Evolutionary conservation across 1,140 invertebrate genomes (phyloP).

Genomic region (Diachasma alloeum): DNA sequence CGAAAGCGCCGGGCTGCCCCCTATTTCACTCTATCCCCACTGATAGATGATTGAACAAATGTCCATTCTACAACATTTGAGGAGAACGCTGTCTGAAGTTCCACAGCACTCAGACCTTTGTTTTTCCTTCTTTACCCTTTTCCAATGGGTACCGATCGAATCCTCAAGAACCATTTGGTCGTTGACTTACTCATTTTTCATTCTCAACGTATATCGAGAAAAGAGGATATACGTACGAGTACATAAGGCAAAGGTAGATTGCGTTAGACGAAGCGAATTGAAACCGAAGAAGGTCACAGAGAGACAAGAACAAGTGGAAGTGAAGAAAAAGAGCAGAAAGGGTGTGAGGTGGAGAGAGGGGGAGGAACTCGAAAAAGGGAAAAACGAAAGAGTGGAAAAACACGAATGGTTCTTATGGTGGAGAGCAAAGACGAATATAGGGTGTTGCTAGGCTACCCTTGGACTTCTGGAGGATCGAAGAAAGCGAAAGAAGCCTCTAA

Average conservation of each 20-base stretch:
- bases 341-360: not conserved
- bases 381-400: not conserved
- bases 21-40: not conserved
- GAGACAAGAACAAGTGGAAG: not conserved
- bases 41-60: not conserved
- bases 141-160: not conserved
- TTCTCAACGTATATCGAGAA: not conserved
- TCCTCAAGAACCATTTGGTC: not conserved
- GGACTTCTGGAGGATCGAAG: not conserved
- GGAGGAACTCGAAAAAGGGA: not conserved
- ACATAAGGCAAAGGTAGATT: not conserved
- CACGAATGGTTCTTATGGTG: constrained; percentile 1
- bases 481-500: not conserved
- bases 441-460: constrained; percentile 5
- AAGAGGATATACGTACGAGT: not conserved
- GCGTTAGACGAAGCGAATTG: constrained; percentile 7
- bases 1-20: not conserved
- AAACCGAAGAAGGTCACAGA: constrained; percentile 7
- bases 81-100: not conserved
- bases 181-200: constrained; percentile 11
- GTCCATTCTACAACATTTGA: not conserved
- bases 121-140: not conserved
- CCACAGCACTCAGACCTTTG: not conserved
- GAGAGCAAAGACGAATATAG: not conserved
- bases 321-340: not conserved